Base-by-base conservation (phyloP, 2,113 vertebrate species). In the Ctenomys sociabilis region DNA sequence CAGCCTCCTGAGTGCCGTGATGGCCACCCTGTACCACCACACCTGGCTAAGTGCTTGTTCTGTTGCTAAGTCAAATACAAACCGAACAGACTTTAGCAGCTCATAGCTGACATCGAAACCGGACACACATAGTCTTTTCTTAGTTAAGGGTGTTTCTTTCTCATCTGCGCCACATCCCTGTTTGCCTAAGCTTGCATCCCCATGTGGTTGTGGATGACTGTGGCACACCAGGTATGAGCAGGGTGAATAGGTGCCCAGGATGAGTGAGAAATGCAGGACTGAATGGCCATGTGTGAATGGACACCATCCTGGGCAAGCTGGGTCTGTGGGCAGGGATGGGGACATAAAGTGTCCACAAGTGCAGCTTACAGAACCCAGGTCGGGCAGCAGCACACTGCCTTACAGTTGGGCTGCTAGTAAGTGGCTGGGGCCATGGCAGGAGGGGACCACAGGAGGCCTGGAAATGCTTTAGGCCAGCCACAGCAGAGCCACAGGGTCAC, bases 71-170 rank as follows among this genome's bases (percentile, higher is more conserved):
- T 78, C 40, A 61, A 43, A 54, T 11, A 3, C 57, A 61, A 14
- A 17, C 89, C 80, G 91, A 85, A 92, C 1, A 85, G 87, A 81
- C 54, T 80, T 24, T 7, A 35, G 72, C 21, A 61, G 24, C 54
- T 82, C 43, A n/a, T 37, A 57, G 54, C 9, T 86, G 64, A 90
- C n/a, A 63, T 13, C 83, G 63, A 84, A 91, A 80, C 40, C 57
- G 61, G 37, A 35, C 70, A 28, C 72, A 75, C 0, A 24, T 28
- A 54, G 68, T 75, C 90, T 61, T 45, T 87, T 54, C 40, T 78
- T 88, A 40, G 45, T 94, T 90, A 90, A 87, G 81, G 70, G 16
- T 12, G 26, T 87, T 63, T 94, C 40, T 90, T 88, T 85, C 49
- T 92, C 81, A 26, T n/a, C 9, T 93, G 92, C 22, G 63, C 12